A percentile compares a stretch with the other conserved stretches of the same genome.
phyloP scores from a whole-genome alignment of 2,797 vertebrate species.

The Acrocephalus scirpaceus region DNA sequence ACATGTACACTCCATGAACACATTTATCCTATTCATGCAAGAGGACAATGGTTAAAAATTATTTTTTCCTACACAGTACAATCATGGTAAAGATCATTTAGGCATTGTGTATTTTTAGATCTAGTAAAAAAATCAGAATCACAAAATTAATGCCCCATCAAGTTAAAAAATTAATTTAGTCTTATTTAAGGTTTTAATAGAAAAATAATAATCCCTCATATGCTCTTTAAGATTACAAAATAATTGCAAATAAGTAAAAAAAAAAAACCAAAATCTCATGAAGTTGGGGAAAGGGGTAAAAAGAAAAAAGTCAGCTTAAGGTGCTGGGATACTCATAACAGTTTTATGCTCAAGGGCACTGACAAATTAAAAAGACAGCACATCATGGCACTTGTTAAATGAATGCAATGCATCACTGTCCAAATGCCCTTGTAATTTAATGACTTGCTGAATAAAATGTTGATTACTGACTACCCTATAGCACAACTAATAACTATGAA shows the following conservation, averaged over 20 bases:
- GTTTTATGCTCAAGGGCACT: slow-evolving; percentile 14
- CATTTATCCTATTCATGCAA: background rate
- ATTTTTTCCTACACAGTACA: background rate
- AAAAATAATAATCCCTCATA: background rate
- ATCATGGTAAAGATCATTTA: background rate
- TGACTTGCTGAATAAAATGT: background rate
- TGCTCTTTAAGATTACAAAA: background rate
- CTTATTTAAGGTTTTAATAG: background rate
- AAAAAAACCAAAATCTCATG: background rate
- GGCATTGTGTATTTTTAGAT: background rate
- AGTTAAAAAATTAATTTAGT: background rate
- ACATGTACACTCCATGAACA: background rate
- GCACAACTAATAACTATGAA: background rate
- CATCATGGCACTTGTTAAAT: background rate
- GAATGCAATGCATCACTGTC: slow-evolving; percentile 13
- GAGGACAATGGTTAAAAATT: background rate
- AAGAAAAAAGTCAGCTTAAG: background rate
- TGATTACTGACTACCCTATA: background rate
- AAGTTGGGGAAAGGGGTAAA: background rate
- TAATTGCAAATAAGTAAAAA: background rate
- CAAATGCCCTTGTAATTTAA: slow-evolving; percentile 43
- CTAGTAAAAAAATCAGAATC: background rate
- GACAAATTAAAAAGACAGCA: background rate
- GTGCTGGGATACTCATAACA: background rate
- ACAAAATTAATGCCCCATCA: background rate